Evolutionary conservation across 2,888 invertebrate species (phyloP).

Genomic region (Stomorhina lunata): DNA sequence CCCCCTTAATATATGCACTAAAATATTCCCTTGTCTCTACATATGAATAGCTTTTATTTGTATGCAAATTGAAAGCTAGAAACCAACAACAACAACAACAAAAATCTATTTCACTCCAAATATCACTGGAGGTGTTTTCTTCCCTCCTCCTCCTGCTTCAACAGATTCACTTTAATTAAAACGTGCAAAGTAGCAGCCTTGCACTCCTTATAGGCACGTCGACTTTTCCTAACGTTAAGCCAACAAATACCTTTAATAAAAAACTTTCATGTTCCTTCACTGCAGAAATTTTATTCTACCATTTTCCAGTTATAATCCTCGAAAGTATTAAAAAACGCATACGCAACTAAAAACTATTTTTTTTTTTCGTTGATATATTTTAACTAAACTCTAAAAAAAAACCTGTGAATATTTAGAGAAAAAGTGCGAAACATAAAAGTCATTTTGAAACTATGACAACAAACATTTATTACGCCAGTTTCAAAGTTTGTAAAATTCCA

Average conservation of each 20-base stretch:
- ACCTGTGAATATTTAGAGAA: not conserved
- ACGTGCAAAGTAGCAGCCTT: constrained; percentile 45
- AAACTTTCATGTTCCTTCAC: not conserved
- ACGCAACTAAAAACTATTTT: not conserved
- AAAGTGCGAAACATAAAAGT: not conserved
- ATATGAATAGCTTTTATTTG: not conserved
- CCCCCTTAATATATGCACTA: not conserved
- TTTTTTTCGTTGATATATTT: not conserved
- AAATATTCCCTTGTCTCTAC: not conserved
- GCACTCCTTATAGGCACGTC: constrained; percentile 6
- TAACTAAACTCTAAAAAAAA: not conserved
- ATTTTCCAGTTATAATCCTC: not conserved
- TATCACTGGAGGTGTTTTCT: not conserved
- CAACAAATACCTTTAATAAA: not conserved
- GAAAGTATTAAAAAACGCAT: not conserved
- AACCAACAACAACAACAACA: not conserved
- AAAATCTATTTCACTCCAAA: not conserved
- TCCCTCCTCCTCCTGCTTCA: too few relatives aligned
- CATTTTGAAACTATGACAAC: not conserved
- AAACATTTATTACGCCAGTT: not conserved
- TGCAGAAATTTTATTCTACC: not conserved
- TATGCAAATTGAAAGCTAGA: constrained; percentile 6
- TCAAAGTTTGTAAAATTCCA: not conserved
- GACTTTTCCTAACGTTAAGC: constrained; percentile 2
- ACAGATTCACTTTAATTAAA: constrained; percentile 58